Conservation (phyloP, 1,140 invertebrate genomes). For the Coelopa frigida region DNA sequence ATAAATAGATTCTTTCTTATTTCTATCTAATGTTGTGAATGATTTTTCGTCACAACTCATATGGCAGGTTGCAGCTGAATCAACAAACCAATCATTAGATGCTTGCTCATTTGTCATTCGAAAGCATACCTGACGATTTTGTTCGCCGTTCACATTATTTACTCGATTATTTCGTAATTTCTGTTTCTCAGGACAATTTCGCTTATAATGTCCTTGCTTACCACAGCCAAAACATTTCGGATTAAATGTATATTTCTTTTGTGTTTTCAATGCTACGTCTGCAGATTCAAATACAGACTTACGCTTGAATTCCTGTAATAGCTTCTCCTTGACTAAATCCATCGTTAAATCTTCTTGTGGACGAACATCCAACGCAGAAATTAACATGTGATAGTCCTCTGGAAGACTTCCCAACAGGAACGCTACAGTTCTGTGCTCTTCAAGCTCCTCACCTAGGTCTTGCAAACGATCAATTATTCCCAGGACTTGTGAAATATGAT, state of each 20-base stretch:
- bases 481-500: constrained; percentile 21
- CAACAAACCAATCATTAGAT: constrained; percentile 1
- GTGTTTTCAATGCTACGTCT: neutral
- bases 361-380: constrained; percentile 21
- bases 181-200: constrained; percentile 1
- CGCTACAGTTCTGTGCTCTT: constrained; percentile 22
- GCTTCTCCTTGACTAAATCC: constrained; percentile 9
- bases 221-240: constrained; percentile 4
- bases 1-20: neutral
- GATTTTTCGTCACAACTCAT: too few species aligned
- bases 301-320: constrained; percentile 3
- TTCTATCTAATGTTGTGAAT: neutral
- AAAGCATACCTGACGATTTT: constrained; percentile 4
- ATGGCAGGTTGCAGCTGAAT: constrained; percentile 6
- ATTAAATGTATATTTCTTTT: neutral
- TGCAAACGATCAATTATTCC: constrained; percentile 17
- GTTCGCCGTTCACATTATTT: neutral
- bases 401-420: constrained; percentile 20
- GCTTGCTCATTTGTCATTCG: neutral
- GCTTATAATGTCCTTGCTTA: constrained; percentile 1
- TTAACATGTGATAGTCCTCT: constrained; percentile 20
- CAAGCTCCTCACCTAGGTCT: constrained; percentile 17
- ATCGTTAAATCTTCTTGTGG: constrained; percentile 22
- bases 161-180: neutral
- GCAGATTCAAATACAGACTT: neutral